A percentile compares a stretch with the other conserved stretches of the same genome.
Evolutionary conservation across 2,113 vertebrate genomes (phyloP).

Genomic region (Rynchops niger): DNA sequence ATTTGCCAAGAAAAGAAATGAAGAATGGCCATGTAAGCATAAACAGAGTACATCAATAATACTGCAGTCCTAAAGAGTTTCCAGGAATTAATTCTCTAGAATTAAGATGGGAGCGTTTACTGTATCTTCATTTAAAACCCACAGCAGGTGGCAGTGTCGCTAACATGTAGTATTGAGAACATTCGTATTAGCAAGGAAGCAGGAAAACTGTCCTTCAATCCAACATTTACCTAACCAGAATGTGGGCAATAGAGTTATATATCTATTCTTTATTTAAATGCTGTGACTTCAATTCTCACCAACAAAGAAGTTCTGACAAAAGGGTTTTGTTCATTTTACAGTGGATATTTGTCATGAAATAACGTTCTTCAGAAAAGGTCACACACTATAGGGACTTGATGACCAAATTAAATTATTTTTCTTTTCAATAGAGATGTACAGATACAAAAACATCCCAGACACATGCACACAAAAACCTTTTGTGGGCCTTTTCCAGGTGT

Average conservation of each 20-base stretch:
- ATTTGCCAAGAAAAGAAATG: neutral
- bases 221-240: neutral
- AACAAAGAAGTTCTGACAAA: neutral
- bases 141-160: neutral
- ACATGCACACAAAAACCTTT: neutral
- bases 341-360: neutral
- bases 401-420: neutral
- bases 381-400: neutral
- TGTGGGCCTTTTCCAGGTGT: neutral
- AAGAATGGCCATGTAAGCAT: neutral
- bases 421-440: neutral
- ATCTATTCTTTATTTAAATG: neutral
- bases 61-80: slow-evolving; percentile 9
- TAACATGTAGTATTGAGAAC: neutral
- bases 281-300: neutral
- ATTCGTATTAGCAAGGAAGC: neutral
- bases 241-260: neutral
- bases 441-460: neutral
- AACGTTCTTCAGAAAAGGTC: neutral
- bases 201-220: neutral
- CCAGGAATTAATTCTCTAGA: neutral
- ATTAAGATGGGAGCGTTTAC: neutral
- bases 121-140: neutral
- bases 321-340: neutral
- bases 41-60: neutral